phyloP scores from a whole-genome alignment of 2,888 invertebrate genomes.

The Incurvaria masculella region DNA sequence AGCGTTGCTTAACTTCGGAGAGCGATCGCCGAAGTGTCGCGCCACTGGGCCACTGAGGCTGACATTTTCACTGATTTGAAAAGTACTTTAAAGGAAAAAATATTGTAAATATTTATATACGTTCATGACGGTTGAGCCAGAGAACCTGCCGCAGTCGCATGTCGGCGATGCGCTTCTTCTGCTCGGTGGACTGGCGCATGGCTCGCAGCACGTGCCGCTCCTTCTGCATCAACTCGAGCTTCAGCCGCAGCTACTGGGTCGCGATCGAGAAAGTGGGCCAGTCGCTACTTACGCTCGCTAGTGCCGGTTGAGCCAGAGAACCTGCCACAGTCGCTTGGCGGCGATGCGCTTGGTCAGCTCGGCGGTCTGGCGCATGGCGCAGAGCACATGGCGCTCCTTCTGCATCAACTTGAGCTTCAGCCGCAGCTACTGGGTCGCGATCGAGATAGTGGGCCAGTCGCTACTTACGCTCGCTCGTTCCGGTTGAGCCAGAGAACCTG shows the following conservation, averaged over 20 bases:
- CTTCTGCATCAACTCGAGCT: constrained; percentile 42
- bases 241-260: too few species aligned
- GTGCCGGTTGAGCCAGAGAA: constrained; percentile 42
- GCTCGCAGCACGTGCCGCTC: constrained; percentile 40
- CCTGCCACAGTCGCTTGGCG: constrained; percentile 54
- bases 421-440: too few species aligned
- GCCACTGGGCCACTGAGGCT: too few species aligned
- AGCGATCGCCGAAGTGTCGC: too few species aligned
- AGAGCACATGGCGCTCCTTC: constrained; percentile 39
- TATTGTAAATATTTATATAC: too few species aligned
- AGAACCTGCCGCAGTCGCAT: constrained; percentile 53
- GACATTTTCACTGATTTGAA: too few species aligned
- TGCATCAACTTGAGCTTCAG: constrained; percentile 42
- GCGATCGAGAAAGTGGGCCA: too few species aligned
- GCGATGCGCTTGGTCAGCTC: constrained; percentile 61
- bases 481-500: constrained; percentile 45
- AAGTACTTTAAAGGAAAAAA: too few species aligned
- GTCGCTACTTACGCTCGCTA: constrained; percentile 45
- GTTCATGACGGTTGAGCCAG: constrained; percentile 44
- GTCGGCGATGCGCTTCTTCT: constrained; percentile 60
- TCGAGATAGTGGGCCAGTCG: too few species aligned
- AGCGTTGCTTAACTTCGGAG: too few species aligned
- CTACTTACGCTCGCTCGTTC: constrained; percentile 42
- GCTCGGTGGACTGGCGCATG: constrained; percentile 57
- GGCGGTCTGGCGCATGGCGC: constrained; percentile 55